Percentiles rank a stretch among this genome's conserved stretches.
Evolutionary conservation across 2,797 vertebrate species (phyloP).

Genomic region (Babyrousa celebensis): DNA sequence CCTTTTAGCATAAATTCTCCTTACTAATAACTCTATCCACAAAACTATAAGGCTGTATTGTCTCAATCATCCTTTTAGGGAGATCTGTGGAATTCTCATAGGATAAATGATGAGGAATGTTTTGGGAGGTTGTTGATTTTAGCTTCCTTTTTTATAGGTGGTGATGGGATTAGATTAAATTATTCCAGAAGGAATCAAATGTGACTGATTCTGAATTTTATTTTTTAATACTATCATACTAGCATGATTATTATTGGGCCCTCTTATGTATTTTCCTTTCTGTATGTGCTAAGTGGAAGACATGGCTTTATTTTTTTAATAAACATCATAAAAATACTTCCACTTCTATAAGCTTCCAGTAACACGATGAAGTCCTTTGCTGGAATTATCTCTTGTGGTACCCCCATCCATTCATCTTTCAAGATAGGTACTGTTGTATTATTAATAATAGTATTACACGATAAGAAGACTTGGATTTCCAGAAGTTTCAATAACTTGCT

Average conservation of each 20-base stretch:
- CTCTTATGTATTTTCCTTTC: neutral
- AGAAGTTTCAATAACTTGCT: neutral
- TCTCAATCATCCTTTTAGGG: slow-evolving; percentile 66
- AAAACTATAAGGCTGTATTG: slow-evolving; percentile 40
- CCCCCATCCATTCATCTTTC: neutral
- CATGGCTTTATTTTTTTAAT: neutral
- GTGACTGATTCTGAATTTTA: slow-evolving; percentile 73
- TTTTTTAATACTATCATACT: slow-evolving; percentile 72
- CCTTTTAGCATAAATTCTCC: slow-evolving; percentile 4
- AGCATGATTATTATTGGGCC: neutral
- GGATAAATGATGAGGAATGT: neutral
- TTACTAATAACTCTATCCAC: neutral
- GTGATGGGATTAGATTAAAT: slow-evolving; percentile 74
- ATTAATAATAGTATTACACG: neutral
- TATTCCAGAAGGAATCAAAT: slow-evolving; percentile 76
- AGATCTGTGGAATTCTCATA: slow-evolving; percentile 28
- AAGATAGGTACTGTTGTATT: neutral
- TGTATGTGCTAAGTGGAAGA: neutral
- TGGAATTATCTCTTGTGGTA: neutral
- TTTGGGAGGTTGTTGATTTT: slow-evolving; percentile 76
- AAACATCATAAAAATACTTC: slow-evolving; percentile 6
- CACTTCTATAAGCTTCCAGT: neutral
- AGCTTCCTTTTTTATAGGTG: slow-evolving; percentile 59
- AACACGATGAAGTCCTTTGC: neutral
- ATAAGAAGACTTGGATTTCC: neutral